These are phyloP conservation scores for Metopolophium dirhodum DNA, from an alignment of 1,140 invertebrate species.

Conservation along the genomic window DNA sequence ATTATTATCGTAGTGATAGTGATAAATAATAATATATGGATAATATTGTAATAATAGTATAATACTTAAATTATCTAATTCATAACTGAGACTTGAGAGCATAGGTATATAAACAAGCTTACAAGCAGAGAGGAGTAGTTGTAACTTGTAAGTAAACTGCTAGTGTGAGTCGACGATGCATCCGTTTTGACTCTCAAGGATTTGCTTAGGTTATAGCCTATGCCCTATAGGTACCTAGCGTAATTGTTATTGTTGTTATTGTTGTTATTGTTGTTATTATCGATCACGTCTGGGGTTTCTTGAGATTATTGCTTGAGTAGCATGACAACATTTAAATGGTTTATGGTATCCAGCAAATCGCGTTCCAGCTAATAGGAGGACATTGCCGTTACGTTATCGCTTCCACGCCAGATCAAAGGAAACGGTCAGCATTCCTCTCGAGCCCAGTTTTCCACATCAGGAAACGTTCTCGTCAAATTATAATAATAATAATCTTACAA, in stretches of 20 bases:
- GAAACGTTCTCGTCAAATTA: background rate
- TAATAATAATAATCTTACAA: background rate
- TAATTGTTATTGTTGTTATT: background rate
- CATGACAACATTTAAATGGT: background rate
- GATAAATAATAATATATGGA: background rate
- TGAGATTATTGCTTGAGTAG: background rate
- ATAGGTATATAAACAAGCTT: background rate
- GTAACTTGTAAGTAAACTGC: background rate
- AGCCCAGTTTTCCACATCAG: background rate
- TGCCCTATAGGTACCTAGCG: too few relatives aligned
- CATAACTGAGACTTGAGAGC: background rate
- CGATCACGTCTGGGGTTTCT: background rate
- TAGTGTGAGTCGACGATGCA: background rate
- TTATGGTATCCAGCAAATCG: background rate
- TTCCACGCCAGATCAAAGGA: background rate
- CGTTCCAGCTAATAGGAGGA: background rate
- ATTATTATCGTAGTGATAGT: slow-evolving; percentile 5
- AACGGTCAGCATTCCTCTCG: slow-evolving; percentile 11
- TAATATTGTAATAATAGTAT: background rate
- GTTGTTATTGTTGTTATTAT: background rate
- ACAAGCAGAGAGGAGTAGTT: background rate
- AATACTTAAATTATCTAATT: background rate
- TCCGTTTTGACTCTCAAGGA: background rate
- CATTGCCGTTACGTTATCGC: background rate
- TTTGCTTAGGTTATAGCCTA: background rate